phyloP scores from a whole-genome alignment of 2,113 vertebrate species.

The Dasypus novemcinctus region DNA sequence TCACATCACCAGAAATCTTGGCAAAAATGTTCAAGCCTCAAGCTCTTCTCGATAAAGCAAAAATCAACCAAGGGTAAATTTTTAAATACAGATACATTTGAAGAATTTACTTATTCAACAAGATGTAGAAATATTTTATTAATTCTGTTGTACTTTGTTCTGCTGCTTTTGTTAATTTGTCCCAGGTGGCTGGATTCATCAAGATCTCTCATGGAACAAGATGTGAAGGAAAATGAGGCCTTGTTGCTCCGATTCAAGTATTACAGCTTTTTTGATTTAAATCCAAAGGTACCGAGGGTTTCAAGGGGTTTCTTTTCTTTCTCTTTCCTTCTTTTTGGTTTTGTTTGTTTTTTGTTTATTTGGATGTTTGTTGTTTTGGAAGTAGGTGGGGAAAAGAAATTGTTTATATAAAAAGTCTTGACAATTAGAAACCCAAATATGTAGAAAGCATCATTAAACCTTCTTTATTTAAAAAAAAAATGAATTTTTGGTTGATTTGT shows the following conservation, averaged over 20 bases:
- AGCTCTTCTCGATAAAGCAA: constrained; percentile 97
- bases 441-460: constrained; percentile 7
- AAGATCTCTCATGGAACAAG: constrained; percentile 98
- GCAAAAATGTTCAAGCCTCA: constrained; percentile 98
- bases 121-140: background rate
- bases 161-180: background rate
- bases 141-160: background rate
- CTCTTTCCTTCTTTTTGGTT: background rate
- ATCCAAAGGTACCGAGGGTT: constrained; percentile 92
- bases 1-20: constrained; percentile 95
- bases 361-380: constrained; percentile 1
- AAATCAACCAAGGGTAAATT: constrained; percentile 98
- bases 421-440: constrained; percentile 23
- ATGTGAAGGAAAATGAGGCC: constrained; percentile 98
- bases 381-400: background rate
- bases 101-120: background rate
- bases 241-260: constrained; percentile 98
- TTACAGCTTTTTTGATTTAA: constrained; percentile 99
- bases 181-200: constrained; percentile 97
- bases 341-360: constrained; percentile 4
- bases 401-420: constrained; percentile 11
- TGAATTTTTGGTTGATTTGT: constrained; percentile 28
- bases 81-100: background rate
- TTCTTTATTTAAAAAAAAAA: background rate
- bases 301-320: background rate